Base-by-base conservation (phyloP, 1,140 invertebrate species). In the Drosophila lacteicornis region DNA sequence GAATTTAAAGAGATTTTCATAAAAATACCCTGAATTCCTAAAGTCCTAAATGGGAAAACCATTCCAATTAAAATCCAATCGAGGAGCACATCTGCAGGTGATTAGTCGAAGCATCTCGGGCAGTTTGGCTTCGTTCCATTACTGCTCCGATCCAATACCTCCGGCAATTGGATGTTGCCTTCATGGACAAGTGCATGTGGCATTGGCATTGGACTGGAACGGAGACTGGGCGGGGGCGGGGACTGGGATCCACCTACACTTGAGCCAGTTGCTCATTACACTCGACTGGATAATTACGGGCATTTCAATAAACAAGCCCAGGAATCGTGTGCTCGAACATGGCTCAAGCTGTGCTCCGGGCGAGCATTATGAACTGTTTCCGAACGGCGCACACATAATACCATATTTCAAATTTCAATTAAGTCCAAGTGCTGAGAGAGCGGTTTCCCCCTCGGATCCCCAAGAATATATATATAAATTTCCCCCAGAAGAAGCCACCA, bases 371-470 rank as follows among this genome's bases (percentile, higher is more conserved):
- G 82, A 90, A 90, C 90, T 91, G 84, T 91, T 84, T 81, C 73
- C 68, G 85, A 91, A 85, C 83, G 59, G 66, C 78, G 81, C 84
- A 42, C 90, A 91, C 90, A 91, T 91, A 91, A 91, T 88, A 88
- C 84, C 78, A 88, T 91, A 91, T 91, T 91, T 91, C 82, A 91
- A 91, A 91, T 86, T 91, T 91, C 88, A 91, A 91, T 91, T 91
- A 91, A 84, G 90, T 71, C 82, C 90, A 90, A 91, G 90, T 91
- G 90, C 90, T 91, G 88, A 91, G 84, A 81, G 88, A 91, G 79
- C 51, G 45, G 70, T 11, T 13, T 25, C 58, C 61, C 36, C 56
- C 27, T 33, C 33, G 19, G 7, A 15, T 43, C 19, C 60, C 36
- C 30, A 33, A 2, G 30, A 33, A 19, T 22, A 4, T 12, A 17